Conservation (phyloP, 2,888 invertebrate genomes). For the Achlya flavicornis region DNA sequence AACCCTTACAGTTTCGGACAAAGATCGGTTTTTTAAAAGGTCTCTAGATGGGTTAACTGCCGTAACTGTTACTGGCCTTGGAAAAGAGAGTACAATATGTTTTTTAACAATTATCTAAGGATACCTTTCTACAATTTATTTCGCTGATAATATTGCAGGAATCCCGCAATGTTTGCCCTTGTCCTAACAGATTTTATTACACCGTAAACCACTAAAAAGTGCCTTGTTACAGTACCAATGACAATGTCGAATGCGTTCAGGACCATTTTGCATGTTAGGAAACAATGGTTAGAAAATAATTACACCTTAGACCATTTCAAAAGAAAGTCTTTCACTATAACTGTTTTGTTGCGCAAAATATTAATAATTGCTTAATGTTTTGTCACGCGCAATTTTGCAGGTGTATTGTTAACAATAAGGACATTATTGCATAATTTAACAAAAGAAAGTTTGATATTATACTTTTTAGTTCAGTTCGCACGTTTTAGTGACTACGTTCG, state of each 20-base stretch:
- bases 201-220: slow-evolving; percentile 80
- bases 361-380: slow-evolving; percentile 59
- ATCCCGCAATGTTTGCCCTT: slow-evolving; percentile 81
- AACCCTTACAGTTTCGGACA: slow-evolving; percentile 73
- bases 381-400: slow-evolving; percentile 55
- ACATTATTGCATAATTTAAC: slow-evolving; percentile 33
- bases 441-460: slow-evolving; percentile 41
- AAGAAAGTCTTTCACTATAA: slow-evolving; percentile 76
- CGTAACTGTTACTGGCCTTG: slow-evolving; percentile 34
- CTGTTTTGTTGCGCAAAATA: slow-evolving; percentile 68
- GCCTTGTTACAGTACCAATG: slow-evolving; percentile 62
- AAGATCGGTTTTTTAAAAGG: slow-evolving; percentile 58
- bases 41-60: slow-evolving; percentile 54
- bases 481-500: slow-evolving; percentile 15
- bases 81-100: slow-evolving; percentile 27
- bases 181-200: slow-evolving; percentile 74
- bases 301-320: slow-evolving; percentile 63
- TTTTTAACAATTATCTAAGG: slow-evolving; percentile 24
- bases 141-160: slow-evolving; percentile 40
- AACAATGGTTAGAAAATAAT: slow-evolving; percentile 70
- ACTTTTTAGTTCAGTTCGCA: slow-evolving; percentile 37
- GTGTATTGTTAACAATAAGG: slow-evolving; percentile 53
- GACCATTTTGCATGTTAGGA: slow-evolving; percentile 67
- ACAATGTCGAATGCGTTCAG: slow-evolving; percentile 72
- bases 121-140: slow-evolving; percentile 24